phyloP scores from a whole-genome alignment of 2,797 vertebrate genomes.

The Acanthornis magna region DNA sequence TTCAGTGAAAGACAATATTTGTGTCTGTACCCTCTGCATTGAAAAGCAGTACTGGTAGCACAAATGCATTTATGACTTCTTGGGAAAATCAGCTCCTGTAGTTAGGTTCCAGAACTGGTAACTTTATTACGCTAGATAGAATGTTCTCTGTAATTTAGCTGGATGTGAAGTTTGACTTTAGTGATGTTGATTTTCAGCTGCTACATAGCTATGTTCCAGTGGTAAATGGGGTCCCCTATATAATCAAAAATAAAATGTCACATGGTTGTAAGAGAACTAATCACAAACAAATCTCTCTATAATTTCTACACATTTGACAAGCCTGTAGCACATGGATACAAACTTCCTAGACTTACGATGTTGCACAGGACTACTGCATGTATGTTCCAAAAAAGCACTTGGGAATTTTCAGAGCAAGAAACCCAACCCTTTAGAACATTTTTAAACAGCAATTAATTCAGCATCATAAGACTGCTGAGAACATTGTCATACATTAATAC shows the following conservation, averaged over 20 bases:
- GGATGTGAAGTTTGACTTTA: not conserved
- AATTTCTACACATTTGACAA: not conserved
- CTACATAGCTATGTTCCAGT: not conserved
- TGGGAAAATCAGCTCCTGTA: not conserved
- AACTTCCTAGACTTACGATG: not conserved
- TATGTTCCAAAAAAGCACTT: not conserved
- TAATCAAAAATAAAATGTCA: not conserved
- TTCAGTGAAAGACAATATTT: rapidly evolving
- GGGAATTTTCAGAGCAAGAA: not conserved
- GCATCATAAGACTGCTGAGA: not conserved
- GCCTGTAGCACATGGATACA: not conserved
- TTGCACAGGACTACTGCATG: not conserved
- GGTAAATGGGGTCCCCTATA: not conserved
- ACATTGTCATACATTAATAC: not conserved
- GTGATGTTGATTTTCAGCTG: not conserved
- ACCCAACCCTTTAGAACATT: not conserved
- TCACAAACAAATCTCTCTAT: not conserved
- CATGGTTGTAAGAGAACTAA: not conserved
- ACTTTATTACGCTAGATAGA: not conserved
- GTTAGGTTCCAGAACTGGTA: not conserved
- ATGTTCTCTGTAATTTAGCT: not conserved
- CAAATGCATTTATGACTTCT: not conserved
- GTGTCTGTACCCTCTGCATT: rapidly evolving
- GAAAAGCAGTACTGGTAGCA: not conserved
- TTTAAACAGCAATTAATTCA: not conserved